Base-by-base conservation (phyloP, 2,888 invertebrate species). In the Phymatocera aterrima region DNA sequence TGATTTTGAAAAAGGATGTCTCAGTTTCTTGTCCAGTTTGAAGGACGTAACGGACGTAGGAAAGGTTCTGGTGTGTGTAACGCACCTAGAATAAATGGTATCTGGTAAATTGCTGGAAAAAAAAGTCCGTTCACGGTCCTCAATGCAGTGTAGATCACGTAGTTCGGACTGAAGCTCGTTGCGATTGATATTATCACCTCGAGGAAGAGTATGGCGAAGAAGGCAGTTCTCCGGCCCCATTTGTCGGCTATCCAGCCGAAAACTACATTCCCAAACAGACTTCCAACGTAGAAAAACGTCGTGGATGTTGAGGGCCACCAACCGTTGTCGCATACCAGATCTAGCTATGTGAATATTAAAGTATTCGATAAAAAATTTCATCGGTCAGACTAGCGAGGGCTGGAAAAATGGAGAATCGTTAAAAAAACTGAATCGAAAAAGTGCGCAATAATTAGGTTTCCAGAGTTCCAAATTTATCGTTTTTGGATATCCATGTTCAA, bases 221-320 rank as follows among this genome's bases (percentile, higher is more conserved):
- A 94, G 24, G 94, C 92, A 15, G 92, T 92, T 61, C 94, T 91
- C 57, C 94, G 91, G 34, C 94, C 94, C 88, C 93, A 94, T 86
- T 94, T 94, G 88, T 94, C 94, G 18, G 94, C 94, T 87, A 94
- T 93, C 93, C 93, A 94, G 37, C 94, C 94, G 83, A 94, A 94
- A 77, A 94, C 92, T 28, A 94, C 91, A 84, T 94, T 94, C 0
- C 94, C 94, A 81, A 94, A 93, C 81, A 94, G 93, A 61, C 94
- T 94, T 34, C 94, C 94, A 1, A 94, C 93, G 92, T 94, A 94
- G 89, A 94, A 94, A 46, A 94, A 91, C 4, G 94, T 94, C 83
- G 93, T 94, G 82, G 93, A 93, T 64, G 93, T 93, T 68, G 93
- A 92, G 0, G 94, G 93, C 86, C 93, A 91, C 93, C 93, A 93